Percentiles rank a stretch among this genome's conserved stretches.
Evolutionary conservation across 2,888 invertebrate species (phyloP).

Genomic region (Apodemia zela): DNA sequence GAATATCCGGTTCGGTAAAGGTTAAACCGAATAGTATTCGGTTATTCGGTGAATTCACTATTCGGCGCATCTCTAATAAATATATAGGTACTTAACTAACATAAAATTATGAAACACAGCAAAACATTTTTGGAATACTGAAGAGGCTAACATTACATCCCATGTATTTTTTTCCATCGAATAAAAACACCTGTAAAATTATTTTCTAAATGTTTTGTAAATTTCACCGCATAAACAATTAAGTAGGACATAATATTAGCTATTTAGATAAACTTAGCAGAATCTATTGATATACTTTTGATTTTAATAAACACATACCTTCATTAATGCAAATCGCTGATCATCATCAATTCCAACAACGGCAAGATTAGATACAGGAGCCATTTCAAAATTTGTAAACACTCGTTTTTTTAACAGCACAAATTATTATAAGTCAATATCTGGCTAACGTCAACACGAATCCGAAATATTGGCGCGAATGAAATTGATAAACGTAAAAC

Average conservation of each 20-base stretch:
- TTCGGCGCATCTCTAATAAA: too few relatives aligned
- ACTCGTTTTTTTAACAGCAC: constrained; percentile 1
- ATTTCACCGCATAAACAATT: background rate
- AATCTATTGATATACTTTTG: background rate
- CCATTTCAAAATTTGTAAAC: constrained; percentile 36
- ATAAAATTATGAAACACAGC: background rate
- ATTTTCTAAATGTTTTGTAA: background rate
- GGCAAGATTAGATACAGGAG: constrained; percentile 56
- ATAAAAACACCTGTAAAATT: background rate
- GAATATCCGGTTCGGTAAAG: too few relatives aligned
- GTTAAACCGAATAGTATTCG: too few relatives aligned
- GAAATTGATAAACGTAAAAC: background rate
- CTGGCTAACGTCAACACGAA: background rate
- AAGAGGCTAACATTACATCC: background rate
- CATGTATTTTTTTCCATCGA: background rate
- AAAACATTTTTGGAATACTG: background rate
- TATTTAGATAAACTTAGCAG: background rate
- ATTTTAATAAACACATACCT: constrained; percentile 73
- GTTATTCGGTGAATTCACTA: too few relatives aligned
- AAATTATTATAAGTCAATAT: background rate
- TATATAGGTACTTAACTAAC: background rate
- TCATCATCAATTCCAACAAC: constrained; percentile 84
- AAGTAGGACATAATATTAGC: background rate
- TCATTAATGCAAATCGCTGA: constrained; percentile 88
- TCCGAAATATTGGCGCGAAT: constrained; percentile 11